Conservation (phyloP, 35 echinoderm and acorn worm species). For the Ophioderma brevispina region DNA sequence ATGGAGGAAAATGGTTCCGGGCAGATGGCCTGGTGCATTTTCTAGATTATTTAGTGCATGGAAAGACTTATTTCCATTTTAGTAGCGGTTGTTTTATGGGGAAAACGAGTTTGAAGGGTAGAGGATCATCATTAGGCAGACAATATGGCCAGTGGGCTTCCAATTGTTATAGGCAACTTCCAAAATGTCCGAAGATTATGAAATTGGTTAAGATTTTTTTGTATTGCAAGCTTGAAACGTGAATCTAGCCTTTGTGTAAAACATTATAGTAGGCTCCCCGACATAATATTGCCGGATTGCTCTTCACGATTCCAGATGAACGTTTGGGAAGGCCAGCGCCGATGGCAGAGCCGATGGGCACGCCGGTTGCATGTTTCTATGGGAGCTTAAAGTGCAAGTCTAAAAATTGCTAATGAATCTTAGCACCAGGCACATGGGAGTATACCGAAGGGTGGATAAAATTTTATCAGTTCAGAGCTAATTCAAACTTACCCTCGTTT, state of each 20-base stretch:
- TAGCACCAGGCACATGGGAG: no score
- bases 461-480: no score
- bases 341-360: not conserved
- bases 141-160: not conserved
- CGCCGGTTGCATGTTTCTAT: not conserved
- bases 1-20: not conserved
- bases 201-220: not conserved
- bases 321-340: not conserved
- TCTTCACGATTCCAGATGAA: not conserved
- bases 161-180: not conserved
- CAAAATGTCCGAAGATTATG: not conserved
- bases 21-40: not conserved
- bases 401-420: no score
- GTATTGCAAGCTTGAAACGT: not conserved
- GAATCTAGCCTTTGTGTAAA: not conserved
- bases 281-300: not conserved
- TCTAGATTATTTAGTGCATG: not conserved
- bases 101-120: not conserved
- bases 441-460: no score
- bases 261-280: not conserved
- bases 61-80: conserved; percentile 1
- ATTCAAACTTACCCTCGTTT: no score
- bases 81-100: not conserved
- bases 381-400: not conserved
- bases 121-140: not conserved